Percentiles rank a stretch among this genome's conserved stretches.
These are phyloP conservation scores for Lepidostoma basale DNA, from an alignment of 1,140 invertebrate genomes.

Conservation along the genomic window DNA sequence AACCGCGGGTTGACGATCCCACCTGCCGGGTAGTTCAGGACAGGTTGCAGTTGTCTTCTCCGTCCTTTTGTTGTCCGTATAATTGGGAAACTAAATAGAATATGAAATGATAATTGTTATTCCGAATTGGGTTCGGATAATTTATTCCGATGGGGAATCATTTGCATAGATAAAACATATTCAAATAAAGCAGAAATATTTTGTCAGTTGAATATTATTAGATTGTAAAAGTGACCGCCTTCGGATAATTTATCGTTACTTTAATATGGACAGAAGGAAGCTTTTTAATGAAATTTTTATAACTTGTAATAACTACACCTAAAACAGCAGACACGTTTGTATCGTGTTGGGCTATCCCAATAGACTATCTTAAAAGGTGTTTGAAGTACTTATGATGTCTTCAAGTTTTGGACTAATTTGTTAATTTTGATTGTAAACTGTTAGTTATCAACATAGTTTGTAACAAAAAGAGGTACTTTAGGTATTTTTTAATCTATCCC, in stretches of 20 bases:
- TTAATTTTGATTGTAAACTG: too few species aligned
- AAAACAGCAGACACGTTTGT: too few species aligned
- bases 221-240: not conserved
- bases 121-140: not conserved
- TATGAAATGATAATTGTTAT: slow-evolving; percentile 10
- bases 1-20: not conserved
- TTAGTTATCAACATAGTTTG: too few species aligned
- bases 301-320: too few species aligned
- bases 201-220: not conserved
- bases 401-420: too few species aligned
- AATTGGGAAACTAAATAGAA: slow-evolving; percentile 3
- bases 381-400: too few species aligned
- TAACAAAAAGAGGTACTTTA: too few species aligned
- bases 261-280: not conserved
- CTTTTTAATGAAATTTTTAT: not conserved
- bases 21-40: not conserved
- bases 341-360: too few species aligned
- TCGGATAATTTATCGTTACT: not conserved
- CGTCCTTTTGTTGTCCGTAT: not conserved
- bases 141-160: not conserved
- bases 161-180: not conserved
- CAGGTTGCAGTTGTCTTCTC: not conserved
- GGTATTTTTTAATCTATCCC: too few species aligned
- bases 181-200: not conserved
- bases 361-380: too few species aligned